These are phyloP conservation scores for Acrocyrtus sp. DNA, from an alignment of 2,888 invertebrate genomes.

Conservation along the genomic window DNA sequence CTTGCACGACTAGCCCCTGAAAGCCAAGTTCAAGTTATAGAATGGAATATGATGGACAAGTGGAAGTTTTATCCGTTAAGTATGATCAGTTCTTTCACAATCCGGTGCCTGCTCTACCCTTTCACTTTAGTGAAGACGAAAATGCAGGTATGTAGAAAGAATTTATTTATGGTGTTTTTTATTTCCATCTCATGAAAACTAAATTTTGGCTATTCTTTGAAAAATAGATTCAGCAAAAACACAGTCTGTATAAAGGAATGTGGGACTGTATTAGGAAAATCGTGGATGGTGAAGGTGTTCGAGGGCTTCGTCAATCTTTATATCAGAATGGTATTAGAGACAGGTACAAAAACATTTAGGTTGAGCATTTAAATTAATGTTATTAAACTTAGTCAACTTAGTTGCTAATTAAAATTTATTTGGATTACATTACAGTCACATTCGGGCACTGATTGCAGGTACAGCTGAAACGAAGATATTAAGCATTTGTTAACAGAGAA, in stretches of 20 bases:
- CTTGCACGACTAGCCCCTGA: constrained; percentile 36
- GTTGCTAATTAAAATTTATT: constrained; percentile 58
- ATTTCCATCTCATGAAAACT: too few species aligned
- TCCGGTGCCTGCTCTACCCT: constrained; percentile 84
- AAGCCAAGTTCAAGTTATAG: constrained; percentile 71
- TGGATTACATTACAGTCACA: constrained; percentile 66
- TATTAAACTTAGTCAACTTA: too few species aligned
- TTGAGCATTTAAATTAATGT: not conserved
- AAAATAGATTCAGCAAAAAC: constrained; percentile 63
- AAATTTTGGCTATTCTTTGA: constrained; percentile 4
- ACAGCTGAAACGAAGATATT: too few species aligned
- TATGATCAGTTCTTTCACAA: constrained; percentile 86
- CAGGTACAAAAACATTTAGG: constrained; percentile 62
- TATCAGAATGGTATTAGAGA: constrained; percentile 73
- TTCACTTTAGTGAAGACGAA: constrained; percentile 94
- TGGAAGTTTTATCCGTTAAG: constrained; percentile 92
- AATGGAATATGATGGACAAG: constrained; percentile 99
- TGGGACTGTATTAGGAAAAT: constrained; percentile 92
- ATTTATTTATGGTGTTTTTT: too few species aligned
- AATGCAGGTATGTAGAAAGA: constrained; percentile 81
- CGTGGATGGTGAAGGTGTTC: constrained; percentile 81
- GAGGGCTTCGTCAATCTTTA: constrained; percentile 84
- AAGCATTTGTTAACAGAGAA: too few species aligned
- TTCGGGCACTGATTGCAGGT: constrained; percentile 84
- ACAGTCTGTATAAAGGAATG: constrained; percentile 70